Conservation (phyloP, 2,797 vertebrate genomes). For the Phrynocephalus guinanensis region DNA sequence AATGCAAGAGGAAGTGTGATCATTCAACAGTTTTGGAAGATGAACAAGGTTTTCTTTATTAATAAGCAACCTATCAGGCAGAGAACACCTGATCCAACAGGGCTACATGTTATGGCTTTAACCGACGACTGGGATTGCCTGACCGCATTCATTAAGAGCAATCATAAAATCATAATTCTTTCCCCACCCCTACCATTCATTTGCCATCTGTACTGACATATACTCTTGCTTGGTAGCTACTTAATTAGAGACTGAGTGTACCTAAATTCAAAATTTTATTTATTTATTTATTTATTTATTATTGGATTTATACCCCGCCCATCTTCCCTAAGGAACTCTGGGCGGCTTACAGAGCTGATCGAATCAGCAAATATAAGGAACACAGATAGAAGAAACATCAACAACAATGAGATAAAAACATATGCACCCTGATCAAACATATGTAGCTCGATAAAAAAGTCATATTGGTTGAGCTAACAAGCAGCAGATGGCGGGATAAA, state of each 20-base stretch:
- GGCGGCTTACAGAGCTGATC: no score
- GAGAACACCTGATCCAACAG: background rate
- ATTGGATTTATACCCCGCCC: no score
- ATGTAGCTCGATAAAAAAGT: no score
- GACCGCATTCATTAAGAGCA: background rate
- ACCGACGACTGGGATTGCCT: background rate
- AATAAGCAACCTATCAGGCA: conserved; percentile 1
- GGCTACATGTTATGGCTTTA: background rate
- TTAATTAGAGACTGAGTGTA: background rate
- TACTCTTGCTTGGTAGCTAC: background rate
- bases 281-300: no score
- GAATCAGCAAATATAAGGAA: no score
- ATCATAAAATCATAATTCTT: background rate
- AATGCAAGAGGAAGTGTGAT: background rate
- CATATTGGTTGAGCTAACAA: no score
- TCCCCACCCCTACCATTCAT: background rate
- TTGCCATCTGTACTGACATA: background rate
- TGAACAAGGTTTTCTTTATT: conserved; percentile 19
- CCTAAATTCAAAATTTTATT: background rate
- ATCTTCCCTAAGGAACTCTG: no score
- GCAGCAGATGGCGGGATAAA: no score
- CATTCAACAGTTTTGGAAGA: background rate
- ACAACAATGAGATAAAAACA: no score
- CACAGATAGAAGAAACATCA: no score
- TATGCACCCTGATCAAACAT: no score